A percentile compares a stretch with the other conserved stretches of the same genome.
These are phyloP conservation scores for Masticophis lateralis DNA, from an alignment of 2,797 vertebrate genomes.

Conservation along the genomic window DNA sequence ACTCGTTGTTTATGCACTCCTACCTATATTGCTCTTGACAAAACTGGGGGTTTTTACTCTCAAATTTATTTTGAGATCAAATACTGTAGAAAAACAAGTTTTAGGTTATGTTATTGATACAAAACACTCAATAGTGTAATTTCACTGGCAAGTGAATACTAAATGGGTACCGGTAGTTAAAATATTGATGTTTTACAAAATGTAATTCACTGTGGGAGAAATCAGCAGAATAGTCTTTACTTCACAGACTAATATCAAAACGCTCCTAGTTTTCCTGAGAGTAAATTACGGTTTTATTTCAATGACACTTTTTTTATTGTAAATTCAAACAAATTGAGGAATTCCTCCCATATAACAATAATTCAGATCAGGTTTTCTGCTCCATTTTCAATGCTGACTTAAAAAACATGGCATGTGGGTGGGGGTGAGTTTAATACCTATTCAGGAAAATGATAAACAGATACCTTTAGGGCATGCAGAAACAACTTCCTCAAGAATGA, in stretches of 20 bases:
- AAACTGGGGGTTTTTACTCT: not conserved
- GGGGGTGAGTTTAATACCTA: not conserved
- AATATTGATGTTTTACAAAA: not conserved
- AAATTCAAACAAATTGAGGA: not conserved
- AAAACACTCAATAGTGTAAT: not conserved
- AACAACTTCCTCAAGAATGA: not conserved
- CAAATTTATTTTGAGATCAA: not conserved
- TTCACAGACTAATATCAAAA: not conserved
- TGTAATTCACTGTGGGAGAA: not conserved
- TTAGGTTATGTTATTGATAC: not conserved
- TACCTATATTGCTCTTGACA: not conserved
- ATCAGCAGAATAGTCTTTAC: not conserved
- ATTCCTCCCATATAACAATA: not conserved
- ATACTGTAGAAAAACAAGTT: rapidly evolving
- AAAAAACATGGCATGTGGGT: not conserved
- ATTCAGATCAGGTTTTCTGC: not conserved
- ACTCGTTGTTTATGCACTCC: not conserved
- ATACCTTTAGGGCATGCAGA: not conserved
- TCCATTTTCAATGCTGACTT: not conserved
- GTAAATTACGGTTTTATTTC: not conserved
- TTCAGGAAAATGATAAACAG: not conserved
- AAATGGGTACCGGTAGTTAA: not conserved
- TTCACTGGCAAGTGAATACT: not conserved
- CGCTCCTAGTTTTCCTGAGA: not conserved
- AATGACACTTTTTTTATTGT: not conserved